Percentiles rank a stretch among this genome's conserved stretches.
Conservation (phyloP, 1,140 invertebrate genomes). For the Meloidogyne floridensis region DNA sequence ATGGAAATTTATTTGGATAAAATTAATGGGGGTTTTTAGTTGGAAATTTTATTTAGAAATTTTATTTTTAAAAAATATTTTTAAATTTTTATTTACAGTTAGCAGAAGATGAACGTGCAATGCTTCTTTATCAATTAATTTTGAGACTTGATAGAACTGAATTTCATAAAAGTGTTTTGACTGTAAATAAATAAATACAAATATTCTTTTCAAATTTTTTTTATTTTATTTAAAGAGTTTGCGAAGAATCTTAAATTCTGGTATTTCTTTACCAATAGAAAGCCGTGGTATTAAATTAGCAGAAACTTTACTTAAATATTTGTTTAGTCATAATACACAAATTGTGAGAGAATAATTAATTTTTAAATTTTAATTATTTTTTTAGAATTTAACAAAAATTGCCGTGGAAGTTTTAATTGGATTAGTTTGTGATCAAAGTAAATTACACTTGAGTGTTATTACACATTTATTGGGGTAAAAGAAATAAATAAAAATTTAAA, state of each 20-base stretch:
- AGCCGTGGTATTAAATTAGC: background rate
- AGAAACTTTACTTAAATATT: constrained; percentile 26
- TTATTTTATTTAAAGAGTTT: constrained; percentile 8
- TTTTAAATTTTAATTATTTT: background rate
- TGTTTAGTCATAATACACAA: background rate
- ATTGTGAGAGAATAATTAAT: background rate
- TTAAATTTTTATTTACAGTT: background rate
- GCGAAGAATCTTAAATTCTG: constrained; percentile 11
- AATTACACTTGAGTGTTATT: constrained; percentile 1
- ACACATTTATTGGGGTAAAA: constrained; percentile 17
- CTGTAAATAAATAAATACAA: background rate
- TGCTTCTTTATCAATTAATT: constrained; percentile 16
- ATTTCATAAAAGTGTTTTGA: constrained; percentile 12
- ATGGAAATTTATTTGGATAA: too few species aligned
- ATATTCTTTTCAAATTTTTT: background rate
- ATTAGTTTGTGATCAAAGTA: constrained; percentile 12
- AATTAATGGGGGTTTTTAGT: too few species aligned
- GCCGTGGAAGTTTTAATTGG: constrained; percentile 18
- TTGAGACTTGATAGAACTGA: constrained; percentile 2
- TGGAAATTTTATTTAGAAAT: too few species aligned
- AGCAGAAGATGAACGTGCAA: constrained; percentile 8
- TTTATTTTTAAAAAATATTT: background rate
- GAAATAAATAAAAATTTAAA: background rate
- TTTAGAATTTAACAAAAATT: constrained; percentile 15
- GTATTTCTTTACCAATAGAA: background rate